Evolutionary conservation across 2,797 vertebrate species (phyloP).

Genomic region (Acanthopagrus latus): DNA sequence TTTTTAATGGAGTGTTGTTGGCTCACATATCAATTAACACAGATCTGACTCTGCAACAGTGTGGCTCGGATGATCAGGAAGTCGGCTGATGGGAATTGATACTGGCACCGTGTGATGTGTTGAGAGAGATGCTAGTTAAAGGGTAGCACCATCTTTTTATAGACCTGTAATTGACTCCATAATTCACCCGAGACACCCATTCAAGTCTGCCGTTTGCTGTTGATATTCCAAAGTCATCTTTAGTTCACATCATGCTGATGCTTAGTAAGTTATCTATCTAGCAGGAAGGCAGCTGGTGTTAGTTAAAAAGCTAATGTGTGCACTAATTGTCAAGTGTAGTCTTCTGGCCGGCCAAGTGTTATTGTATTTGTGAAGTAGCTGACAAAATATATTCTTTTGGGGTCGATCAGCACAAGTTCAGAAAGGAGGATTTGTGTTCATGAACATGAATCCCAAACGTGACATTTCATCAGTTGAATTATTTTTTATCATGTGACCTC

Average conservation of each 20-base stretch:
- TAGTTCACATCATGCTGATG: not conserved
- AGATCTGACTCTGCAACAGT: constrained; percentile 49
- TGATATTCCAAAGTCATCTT: not conserved
- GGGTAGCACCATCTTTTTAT: constrained; percentile 6
- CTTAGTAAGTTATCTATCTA: not conserved
- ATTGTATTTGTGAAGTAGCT: no score
- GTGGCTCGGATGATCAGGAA: constrained; percentile 29
- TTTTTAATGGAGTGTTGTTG: constrained; percentile 69
- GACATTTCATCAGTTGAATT: no score
- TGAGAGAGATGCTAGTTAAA: constrained; percentile 23
- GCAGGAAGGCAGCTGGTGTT: not conserved
- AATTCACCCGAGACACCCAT: constrained; percentile 4
- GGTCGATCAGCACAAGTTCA: no score
- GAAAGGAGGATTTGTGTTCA: no score
- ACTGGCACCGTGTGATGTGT: not conserved
- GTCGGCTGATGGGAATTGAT: constrained; percentile 27
- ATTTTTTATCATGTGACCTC: no score
- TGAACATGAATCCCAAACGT: no score
- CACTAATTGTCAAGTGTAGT: not conserved
- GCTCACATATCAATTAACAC: constrained; percentile 62
- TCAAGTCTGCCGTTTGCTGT: not conserved
- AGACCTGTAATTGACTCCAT: not conserved
- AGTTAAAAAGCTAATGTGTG: no score
- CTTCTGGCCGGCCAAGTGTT: not conserved
- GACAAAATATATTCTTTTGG: no score